Evolutionary conservation across 2,888 invertebrate genomes (phyloP).

Genomic region (Diachrysia chrysitis): DNA sequence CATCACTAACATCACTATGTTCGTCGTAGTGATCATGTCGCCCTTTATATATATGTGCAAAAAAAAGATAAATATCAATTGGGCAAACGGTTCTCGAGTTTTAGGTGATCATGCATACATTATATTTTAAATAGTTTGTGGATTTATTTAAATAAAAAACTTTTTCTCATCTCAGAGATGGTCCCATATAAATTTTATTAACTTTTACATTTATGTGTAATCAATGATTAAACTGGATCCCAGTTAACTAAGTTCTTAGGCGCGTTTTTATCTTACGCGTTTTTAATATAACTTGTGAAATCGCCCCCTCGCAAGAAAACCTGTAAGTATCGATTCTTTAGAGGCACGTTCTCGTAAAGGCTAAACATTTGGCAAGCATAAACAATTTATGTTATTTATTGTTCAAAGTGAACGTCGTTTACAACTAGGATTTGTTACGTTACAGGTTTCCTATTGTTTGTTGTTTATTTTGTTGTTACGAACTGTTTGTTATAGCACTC

Average conservation of each 20-base stretch:
- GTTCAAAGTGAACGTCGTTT: conserved; percentile 32
- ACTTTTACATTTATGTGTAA: too few species aligned
- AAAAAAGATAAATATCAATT: too few species aligned
- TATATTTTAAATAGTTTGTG: too few species aligned
- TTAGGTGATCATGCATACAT: too few species aligned
- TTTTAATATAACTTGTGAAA: not conserved
- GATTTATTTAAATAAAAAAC: too few species aligned
- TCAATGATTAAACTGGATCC: not conserved
- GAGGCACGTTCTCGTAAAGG: conserved; percentile 56
- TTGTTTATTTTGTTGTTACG: not conserved
- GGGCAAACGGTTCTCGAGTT: too few species aligned
- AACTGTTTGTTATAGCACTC: not conserved
- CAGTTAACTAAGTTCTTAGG: not conserved
- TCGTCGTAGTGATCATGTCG: too few species aligned
- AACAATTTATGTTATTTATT: conserved; percentile 59
- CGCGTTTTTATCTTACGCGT: too few species aligned
- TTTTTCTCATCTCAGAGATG: too few species aligned
- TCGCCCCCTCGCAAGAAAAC: conserved; percentile 64
- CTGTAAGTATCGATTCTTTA: conserved; percentile 72
- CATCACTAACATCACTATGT: too few species aligned
- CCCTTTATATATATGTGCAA: too few species aligned
- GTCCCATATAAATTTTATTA: too few species aligned
- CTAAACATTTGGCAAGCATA: conserved; percentile 60
- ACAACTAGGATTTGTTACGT: conserved; percentile 21
- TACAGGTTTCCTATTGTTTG: conserved; percentile 5